A percentile compares a stretch with the other conserved stretches of the same genome.
Evolutionary conservation across 2,888 invertebrate species (phyloP).

Genomic region (Brachypalpus laphriformis): DNA sequence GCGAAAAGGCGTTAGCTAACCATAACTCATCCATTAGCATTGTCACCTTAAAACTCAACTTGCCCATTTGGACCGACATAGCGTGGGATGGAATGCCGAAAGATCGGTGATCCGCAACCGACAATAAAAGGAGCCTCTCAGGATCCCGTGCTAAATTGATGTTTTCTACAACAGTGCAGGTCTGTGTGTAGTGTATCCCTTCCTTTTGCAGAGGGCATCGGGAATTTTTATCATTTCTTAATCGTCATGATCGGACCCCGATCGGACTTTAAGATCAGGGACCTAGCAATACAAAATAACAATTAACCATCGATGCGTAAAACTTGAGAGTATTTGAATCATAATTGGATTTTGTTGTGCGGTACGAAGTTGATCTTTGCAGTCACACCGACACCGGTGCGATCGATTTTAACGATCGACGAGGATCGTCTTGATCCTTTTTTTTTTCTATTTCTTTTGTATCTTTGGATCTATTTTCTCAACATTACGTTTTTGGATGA

Average conservation of each 20-base stretch:
- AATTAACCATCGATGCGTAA: conserved; percentile 68
- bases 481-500: conserved; percentile 42
- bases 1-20: conserved; percentile 68
- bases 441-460: conserved; percentile 25
- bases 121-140: conserved; percentile 21
- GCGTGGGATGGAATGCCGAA: conserved; percentile 44
- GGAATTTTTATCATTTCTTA: conserved; percentile 19
- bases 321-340: conserved; percentile 39
- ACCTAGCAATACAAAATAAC: conserved; percentile 50
- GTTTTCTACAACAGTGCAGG: conserved; percentile 35
- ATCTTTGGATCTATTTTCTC: conserved; percentile 7
- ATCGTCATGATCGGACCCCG: conserved; percentile 25
- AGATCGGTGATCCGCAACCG: conserved; percentile 48
- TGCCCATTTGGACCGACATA: conserved; percentile 29
- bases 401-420: conserved; percentile 19
- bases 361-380: conserved; percentile 65
- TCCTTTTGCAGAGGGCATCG: conserved; percentile 29
- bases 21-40: conserved; percentile 71
- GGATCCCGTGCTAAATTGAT: conserved; percentile 66
- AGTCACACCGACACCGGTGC: conserved; percentile 44
- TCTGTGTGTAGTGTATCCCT: conserved; percentile 30
- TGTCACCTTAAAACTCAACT: conserved; percentile 64
- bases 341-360: conserved; percentile 71
- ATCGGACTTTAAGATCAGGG: conserved; percentile 41
- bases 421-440: conserved; percentile 64